Evolutionary conservation across 2,797 vertebrate species (phyloP).

Genomic region (Trematomus bernacchii): DNA sequence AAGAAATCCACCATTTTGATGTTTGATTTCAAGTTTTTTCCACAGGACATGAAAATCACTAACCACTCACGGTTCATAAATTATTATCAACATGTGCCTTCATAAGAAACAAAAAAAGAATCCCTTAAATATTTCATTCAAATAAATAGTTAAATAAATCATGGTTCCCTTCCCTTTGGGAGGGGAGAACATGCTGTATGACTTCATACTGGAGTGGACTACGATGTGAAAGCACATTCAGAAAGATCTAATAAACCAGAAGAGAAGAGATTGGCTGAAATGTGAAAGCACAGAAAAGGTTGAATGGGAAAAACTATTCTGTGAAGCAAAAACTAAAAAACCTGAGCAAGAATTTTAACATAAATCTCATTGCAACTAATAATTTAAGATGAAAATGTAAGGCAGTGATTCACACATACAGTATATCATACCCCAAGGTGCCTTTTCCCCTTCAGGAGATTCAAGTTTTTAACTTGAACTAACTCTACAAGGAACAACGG

Average conservation of each 20-base stretch:
- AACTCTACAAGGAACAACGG: slow-evolving; percentile 16
- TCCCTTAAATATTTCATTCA: slow-evolving; percentile 49
- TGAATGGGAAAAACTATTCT: slow-evolving; percentile 7
- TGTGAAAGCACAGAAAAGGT: slow-evolving; percentile 34
- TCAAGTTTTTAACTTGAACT: slow-evolving; percentile 52
- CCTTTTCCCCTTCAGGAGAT: slow-evolving; percentile 37
- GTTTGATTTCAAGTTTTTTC: slow-evolving; percentile 5
- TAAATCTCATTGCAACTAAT: slow-evolving; percentile 48
- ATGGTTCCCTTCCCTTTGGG: slow-evolving; percentile 6
- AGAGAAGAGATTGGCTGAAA: slow-evolving; percentile 11
- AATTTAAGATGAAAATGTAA: slow-evolving; percentile 39
- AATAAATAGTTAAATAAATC: slow-evolving; percentile 74
- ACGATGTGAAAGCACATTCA: slow-evolving; percentile 33
- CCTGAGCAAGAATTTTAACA: slow-evolving; percentile 6
- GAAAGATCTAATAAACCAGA: slow-evolving; percentile 12
- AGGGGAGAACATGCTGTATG: slow-evolving; percentile 37
- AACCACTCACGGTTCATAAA: slow-evolving; percentile 38
- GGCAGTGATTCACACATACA: slow-evolving; percentile 44
- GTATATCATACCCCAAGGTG: slow-evolving; percentile 10
- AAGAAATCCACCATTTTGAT: slow-evolving; percentile 12
- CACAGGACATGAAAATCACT: slow-evolving; percentile 22
- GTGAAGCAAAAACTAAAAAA: slow-evolving; percentile 4
- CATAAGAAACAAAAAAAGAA: slow-evolving; percentile 33
- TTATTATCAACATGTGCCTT: slow-evolving; percentile 34
- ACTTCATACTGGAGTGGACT: slow-evolving; percentile 11